Evolutionary conservation across 2,113 vertebrate genomes (phyloP).

Genomic region (Lontra canadensis): DNA sequence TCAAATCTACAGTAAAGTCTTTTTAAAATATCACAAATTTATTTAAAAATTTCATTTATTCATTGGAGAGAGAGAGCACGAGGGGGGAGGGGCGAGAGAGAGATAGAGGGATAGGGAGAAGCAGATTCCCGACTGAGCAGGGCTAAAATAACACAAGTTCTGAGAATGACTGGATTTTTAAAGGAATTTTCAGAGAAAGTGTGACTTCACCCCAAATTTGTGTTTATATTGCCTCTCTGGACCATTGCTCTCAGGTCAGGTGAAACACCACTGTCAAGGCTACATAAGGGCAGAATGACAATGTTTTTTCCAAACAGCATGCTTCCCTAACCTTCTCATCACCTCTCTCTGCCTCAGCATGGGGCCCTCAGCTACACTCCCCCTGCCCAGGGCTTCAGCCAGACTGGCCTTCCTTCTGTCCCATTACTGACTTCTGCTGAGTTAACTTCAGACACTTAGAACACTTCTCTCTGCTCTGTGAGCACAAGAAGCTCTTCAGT

Average conservation of each 20-base stretch:
- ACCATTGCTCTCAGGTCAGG: not conserved
- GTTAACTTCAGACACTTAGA: not conserved
- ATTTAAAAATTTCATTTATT: not conserved
- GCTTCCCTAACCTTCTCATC: not conserved
- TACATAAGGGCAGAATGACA: not conserved
- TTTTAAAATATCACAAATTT: not conserved
- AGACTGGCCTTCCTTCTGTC: not conserved
- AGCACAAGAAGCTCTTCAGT: not conserved
- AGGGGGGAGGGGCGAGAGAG: not conserved
- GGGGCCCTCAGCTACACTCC: not conserved
- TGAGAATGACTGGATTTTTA: conserved; percentile 10
- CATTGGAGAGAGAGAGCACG: not conserved
- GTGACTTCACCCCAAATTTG: not conserved
- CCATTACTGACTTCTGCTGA: not conserved
- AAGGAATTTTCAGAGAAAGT: not conserved
- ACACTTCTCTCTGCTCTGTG: not conserved
- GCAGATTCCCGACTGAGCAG: not conserved
- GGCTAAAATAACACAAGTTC: not conserved
- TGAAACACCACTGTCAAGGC: not conserved
- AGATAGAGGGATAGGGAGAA: not conserved
- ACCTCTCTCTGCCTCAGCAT: not conserved
- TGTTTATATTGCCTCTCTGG: not conserved
- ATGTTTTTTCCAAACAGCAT: not conserved
- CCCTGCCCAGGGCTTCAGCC: not conserved
- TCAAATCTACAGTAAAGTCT: not conserved